phyloP scores from a whole-genome alignment of 30 jellyfish, hydroid and myxozoan genomes.

The Aurelia coerulea region DNA sequence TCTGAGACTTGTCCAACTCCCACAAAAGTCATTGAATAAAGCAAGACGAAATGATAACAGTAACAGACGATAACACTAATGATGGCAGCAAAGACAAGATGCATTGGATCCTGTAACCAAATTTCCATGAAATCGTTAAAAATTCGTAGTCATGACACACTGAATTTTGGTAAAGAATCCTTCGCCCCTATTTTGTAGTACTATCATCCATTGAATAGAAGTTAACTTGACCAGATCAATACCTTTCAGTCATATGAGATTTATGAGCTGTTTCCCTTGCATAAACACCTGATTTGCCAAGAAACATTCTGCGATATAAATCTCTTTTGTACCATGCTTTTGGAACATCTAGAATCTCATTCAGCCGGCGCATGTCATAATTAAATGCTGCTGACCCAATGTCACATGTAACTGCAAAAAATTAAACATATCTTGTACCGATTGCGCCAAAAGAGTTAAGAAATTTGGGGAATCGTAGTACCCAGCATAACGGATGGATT shows the following conservation, averaged over 20 bases:
- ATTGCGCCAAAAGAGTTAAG: too few species aligned
- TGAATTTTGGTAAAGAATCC: not conserved
- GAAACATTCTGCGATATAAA: constrained; percentile 87
- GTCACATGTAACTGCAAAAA: constrained; percentile 83
- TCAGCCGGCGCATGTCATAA: constrained; percentile 96
- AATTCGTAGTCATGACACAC: not conserved
- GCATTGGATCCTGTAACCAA: too few species aligned
- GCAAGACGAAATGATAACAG: too few species aligned
- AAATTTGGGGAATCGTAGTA: too few species aligned
- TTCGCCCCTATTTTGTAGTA: not conserved
- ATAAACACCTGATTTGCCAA: constrained; percentile 92
- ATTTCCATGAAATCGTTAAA: too few species aligned
- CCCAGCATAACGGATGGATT: too few species aligned
- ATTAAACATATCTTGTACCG: not conserved
- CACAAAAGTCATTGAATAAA: too few species aligned
- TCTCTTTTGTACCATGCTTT: constrained; percentile 94
- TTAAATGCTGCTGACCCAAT: constrained; percentile 96
- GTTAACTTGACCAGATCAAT: too few species aligned
- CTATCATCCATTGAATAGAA: not conserved
- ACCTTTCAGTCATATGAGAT: constrained; percentile 60
- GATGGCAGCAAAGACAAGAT: too few species aligned
- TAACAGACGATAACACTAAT: too few species aligned
- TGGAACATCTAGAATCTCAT: constrained; percentile 95
- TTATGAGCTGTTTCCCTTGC: constrained; percentile 65
- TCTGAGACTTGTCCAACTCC: too few species aligned